Evolutionary conservation across 2,113 vertebrate genomes (phyloP).

Genomic region (Gobius niger): DNA sequence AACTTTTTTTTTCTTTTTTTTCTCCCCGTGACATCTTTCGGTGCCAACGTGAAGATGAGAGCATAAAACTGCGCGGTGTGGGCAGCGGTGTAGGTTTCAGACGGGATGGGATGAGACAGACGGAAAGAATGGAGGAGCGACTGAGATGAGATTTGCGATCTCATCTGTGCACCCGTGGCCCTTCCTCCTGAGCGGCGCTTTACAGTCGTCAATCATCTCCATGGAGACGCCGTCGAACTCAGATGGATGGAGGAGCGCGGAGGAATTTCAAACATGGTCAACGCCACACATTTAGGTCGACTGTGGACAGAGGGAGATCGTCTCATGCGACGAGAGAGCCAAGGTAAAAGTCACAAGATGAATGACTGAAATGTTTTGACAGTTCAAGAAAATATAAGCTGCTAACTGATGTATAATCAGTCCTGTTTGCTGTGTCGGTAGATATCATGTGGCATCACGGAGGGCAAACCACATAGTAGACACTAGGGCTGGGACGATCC

Average conservation of each 20-base stretch:
- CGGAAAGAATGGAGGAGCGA: constrained; percentile 46
- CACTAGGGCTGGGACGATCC: too few relatives aligned
- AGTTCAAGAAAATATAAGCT: too few relatives aligned
- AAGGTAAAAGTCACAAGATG: constrained; percentile 3
- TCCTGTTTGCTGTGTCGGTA: too few relatives aligned
- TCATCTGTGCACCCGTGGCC: constrained; percentile 60
- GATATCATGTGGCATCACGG: too few relatives aligned
- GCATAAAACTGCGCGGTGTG: constrained; percentile 8
- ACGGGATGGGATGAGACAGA: constrained; percentile 20
- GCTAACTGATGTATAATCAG: too few relatives aligned
- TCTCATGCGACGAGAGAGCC: constrained; percentile 33
- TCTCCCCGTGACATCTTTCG: constrained; percentile 11
- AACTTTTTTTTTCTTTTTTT: constrained; percentile 14
- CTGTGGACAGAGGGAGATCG: constrained; percentile 32
- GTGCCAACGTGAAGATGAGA: constrained; percentile 34
- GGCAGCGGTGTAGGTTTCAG: constrained; percentile 19
- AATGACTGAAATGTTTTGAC: not conserved
- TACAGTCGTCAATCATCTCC: constrained; percentile 68
- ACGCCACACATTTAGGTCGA: constrained; percentile 35
- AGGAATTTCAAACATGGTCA: constrained; percentile 52
- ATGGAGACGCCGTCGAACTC: constrained; percentile 60
- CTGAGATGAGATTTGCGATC: constrained; percentile 68
- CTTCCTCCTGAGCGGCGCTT: constrained; percentile 41
- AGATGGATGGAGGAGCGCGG: constrained; percentile 52
- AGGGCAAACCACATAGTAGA: too few relatives aligned